phyloP scores from a whole-genome alignment of 2,888 invertebrate species.

The Sarcophaga caerulescens region DNA sequence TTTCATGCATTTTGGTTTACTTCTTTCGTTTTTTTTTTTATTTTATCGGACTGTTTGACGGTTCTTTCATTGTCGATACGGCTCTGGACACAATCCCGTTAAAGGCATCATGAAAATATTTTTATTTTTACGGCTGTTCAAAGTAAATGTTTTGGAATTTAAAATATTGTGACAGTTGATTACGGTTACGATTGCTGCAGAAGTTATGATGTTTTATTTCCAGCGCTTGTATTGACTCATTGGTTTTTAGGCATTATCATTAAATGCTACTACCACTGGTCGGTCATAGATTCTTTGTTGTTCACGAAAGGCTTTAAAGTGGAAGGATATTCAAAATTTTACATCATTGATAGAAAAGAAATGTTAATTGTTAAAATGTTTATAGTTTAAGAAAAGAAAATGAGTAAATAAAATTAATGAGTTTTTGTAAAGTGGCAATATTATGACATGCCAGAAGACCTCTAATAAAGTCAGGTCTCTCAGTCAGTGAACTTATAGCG shows the following conservation, averaged over 20 bases:
- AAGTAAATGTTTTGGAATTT: constrained; percentile 64
- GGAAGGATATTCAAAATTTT: constrained; percentile 22
- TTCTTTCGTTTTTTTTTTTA: too few species aligned
- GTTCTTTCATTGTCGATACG: neutral
- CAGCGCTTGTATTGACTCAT: neutral
- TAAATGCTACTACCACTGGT: neutral
- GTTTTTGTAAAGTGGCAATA: too few species aligned
- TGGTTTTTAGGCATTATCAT: neutral
- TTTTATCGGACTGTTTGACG: constrained; percentile 18
- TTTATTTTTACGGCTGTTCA: constrained; percentile 38
- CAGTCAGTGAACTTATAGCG: too few species aligned
- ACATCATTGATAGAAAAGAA: constrained; percentile 12
- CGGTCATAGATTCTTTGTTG: neutral
- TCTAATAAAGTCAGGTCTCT: too few species aligned
- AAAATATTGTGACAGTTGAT: constrained; percentile 63
- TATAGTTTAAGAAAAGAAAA: neutral
- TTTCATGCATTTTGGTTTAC: constrained; percentile 28
- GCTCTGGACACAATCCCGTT: neutral
- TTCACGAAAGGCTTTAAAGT: neutral
- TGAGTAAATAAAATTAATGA: too few species aligned
- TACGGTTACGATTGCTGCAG: constrained; percentile 9
- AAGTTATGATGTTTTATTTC: constrained; percentile 38
- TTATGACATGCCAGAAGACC: too few species aligned
- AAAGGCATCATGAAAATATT: constrained; percentile 23
- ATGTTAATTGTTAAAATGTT: constrained; percentile 2